phyloP scores from a whole-genome alignment of 2,113 vertebrate species.

The Anoura caudifer region DNA sequence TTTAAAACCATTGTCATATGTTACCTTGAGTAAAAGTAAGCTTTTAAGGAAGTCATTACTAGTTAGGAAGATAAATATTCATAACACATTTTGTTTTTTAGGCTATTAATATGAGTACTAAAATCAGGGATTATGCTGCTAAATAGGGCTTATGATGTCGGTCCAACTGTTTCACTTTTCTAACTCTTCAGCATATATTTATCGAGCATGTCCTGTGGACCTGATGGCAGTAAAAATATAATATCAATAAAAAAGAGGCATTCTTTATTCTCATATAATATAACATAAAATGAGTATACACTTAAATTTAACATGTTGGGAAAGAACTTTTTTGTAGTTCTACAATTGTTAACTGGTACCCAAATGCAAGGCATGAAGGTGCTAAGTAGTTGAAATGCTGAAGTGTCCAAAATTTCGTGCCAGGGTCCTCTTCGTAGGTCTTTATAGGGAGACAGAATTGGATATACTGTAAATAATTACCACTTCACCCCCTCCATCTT shows the following conservation, averaged over 20 bases:
- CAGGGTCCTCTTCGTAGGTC: background rate
- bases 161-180: background rate
- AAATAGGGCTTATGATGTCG: background rate
- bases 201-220: background rate
- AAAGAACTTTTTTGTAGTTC: background rate
- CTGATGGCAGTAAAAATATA: background rate
- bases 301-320: background rate
- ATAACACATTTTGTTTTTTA: background rate
- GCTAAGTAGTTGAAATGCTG: background rate
- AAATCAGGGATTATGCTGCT: background rate
- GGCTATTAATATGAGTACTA: background rate
- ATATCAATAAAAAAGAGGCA: background rate
- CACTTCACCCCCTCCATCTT: background rate
- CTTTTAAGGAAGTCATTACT: background rate
- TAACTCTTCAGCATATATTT: background rate
- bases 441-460: background rate
- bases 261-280: background rate
- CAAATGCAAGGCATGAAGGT: background rate
- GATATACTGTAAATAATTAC: background rate
- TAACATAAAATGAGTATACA: background rate
- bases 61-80: background rate
- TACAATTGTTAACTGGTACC: background rate
- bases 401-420: background rate
- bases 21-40: background rate
- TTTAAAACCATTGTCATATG: background rate